Evolutionary conservation across 1,140 invertebrate species (phyloP).

Genomic region (Streblospio benedicti): DNA sequence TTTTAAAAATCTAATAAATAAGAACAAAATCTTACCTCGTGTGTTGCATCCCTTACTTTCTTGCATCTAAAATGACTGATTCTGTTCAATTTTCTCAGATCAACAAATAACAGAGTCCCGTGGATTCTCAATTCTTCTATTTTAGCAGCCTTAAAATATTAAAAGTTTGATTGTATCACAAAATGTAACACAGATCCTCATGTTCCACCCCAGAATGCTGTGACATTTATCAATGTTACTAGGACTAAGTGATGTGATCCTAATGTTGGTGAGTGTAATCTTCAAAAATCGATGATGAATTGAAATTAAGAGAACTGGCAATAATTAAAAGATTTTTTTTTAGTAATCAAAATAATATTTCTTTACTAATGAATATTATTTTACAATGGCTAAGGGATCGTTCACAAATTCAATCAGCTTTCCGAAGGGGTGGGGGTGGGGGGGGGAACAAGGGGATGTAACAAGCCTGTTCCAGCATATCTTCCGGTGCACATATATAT

Average conservation of each 20-base stretch:
- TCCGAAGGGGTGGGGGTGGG: too few species aligned
- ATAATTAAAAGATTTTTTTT: conserved; percentile 5
- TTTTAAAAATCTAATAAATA: neutral
- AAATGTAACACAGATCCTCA: neutral
- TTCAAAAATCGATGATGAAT: neutral
- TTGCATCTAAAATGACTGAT: conserved; percentile 79
- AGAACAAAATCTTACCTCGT: conserved; percentile 46
- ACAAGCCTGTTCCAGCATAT: too few species aligned
- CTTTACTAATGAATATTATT: too few species aligned
- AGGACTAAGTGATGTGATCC: neutral
- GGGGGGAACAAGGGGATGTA: too few species aligned
- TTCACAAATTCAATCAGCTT: too few species aligned
- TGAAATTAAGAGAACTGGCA: conserved; percentile 2
- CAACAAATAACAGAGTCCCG: conserved; percentile 64
- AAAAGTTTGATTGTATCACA: conserved; percentile 8
- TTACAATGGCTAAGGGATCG: too few species aligned
- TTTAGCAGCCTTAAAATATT: conserved; percentile 52
- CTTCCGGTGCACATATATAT: too few species aligned
- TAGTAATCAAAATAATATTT: too few species aligned
- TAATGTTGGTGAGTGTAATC: neutral
- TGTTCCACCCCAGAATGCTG: neutral
- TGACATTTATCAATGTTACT: neutral
- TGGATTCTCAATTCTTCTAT: conserved; percentile 60
- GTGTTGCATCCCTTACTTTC: conserved; percentile 63
- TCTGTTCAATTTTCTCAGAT: conserved; percentile 80